phyloP scores from a whole-genome alignment of 1,140 invertebrate species.

The Wasmannia auropunctata region DNA sequence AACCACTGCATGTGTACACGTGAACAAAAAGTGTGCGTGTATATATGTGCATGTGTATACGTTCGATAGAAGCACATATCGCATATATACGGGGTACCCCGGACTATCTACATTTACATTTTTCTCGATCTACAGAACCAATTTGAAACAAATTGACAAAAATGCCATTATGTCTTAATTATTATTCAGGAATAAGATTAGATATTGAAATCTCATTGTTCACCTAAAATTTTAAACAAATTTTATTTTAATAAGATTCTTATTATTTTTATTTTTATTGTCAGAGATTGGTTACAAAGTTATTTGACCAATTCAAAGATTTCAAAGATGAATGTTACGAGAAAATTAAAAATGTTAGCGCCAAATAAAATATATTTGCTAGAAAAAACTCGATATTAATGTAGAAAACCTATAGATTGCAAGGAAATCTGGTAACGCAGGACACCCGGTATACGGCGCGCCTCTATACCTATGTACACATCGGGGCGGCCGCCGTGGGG shows the following conservation, averaged over 20 bases:
- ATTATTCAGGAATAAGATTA: background rate
- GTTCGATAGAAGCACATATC: background rate
- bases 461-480: slow-evolving; percentile 76
- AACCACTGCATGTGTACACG: slow-evolving; percentile 9
- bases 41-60: background rate
- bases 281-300: background rate
- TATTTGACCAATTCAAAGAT: background rate
- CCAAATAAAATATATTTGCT: background rate
- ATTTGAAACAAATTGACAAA: background rate
- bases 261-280: too few relatives aligned
- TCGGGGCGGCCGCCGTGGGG: slow-evolving; percentile 72
- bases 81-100: background rate
- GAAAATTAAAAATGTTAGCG: too few relatives aligned
- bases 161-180: background rate
- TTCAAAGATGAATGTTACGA: background rate
- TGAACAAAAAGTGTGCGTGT: background rate
- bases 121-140: background rate
- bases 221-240: background rate
- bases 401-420: background rate
- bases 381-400: background rate
- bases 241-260: background rate
- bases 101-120: background rate
- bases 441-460: slow-evolving; percentile 51
- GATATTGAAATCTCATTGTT: background rate
- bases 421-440: background rate